Percentiles rank a stretch among this genome's conserved stretches.
Evolutionary conservation across 2,888 invertebrate genomes (phyloP).

Genomic region (Hypercompe scribonia): DNA sequence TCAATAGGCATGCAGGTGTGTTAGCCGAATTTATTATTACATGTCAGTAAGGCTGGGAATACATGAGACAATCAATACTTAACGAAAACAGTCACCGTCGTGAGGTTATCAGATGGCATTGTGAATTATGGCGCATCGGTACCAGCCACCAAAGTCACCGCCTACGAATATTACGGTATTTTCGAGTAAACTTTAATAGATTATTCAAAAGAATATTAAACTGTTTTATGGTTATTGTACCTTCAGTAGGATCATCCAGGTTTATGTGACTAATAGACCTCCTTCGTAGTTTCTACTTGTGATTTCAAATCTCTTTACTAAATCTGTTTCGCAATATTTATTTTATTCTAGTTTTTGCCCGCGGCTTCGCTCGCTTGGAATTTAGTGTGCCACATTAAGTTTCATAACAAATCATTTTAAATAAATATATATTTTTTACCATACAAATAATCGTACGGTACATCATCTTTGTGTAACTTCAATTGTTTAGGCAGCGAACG

Average conservation of each 20-base stretch:
- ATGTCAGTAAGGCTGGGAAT: conserved; percentile 46
- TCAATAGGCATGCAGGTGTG: conserved; percentile 35
- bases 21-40: conserved; percentile 46
- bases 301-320: conserved; percentile 32
- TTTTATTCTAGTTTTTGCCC: no score
- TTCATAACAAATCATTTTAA: no score
- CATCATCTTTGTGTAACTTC: no score
- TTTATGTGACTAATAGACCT: conserved; percentile 32
- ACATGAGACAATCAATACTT: conserved; percentile 68
- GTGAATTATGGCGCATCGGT: conserved; percentile 72
- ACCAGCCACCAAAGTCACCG: conserved; percentile 74
- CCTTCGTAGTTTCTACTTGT: no score
- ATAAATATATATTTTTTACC: no score
- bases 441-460: no score
- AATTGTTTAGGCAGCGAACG: no score
- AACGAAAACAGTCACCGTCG: conserved; percentile 65
- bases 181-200: conserved; percentile 56
- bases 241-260: conserved; percentile 33
- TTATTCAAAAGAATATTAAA: conserved; percentile 39
- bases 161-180: conserved; percentile 63
- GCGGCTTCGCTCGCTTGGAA: no score
- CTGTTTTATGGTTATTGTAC: conserved; percentile 40
- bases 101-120: conserved; percentile 73
- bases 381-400: no score
- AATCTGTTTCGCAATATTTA: conserved; percentile 15